Evolutionary conservation across 2,113 vertebrate genomes (phyloP).

Genomic region (Scytalopus superciliaris): DNA sequence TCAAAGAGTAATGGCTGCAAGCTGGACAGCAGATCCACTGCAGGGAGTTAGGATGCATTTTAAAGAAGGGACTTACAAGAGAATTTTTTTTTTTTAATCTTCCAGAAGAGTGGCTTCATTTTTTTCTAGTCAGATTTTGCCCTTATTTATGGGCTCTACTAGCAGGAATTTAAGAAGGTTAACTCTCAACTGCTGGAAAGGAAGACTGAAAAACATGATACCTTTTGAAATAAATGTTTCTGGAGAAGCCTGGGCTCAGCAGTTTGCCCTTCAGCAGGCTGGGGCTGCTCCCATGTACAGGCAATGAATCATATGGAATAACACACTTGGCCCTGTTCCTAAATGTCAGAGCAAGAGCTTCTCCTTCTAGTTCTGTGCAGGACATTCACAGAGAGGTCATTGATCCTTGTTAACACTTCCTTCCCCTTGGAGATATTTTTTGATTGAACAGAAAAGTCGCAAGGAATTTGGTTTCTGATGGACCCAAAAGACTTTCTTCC

Average conservation of each 20-base stretch:
- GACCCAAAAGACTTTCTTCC: neutral
- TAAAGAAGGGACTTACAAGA: neutral
- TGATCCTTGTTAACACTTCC: neutral
- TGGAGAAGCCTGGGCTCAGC: neutral
- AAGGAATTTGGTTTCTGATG: neutral
- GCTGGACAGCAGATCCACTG: neutral
- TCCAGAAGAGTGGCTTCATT: fast-evolving
- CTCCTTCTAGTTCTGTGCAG: neutral
- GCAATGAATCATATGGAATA: neutral
- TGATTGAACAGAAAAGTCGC: neutral
- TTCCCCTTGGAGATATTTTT: neutral
- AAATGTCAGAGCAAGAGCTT: neutral
- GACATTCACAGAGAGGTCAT: neutral
- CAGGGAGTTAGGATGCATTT: neutral
- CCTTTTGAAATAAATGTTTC: neutral
- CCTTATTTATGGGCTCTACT: neutral
- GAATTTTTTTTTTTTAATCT: neutral
- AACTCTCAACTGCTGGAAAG: neutral
- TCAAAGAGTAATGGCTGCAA: neutral
- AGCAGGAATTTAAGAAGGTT: neutral
- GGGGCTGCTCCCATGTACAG: neutral
- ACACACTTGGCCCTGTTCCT: neutral
- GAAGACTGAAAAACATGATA: neutral
- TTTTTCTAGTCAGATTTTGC: neutral
- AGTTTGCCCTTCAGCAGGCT: neutral